Evolutionary conservation across 2,797 vertebrate genomes (phyloP).

Genomic region (Liasis olivaceus): DNA sequence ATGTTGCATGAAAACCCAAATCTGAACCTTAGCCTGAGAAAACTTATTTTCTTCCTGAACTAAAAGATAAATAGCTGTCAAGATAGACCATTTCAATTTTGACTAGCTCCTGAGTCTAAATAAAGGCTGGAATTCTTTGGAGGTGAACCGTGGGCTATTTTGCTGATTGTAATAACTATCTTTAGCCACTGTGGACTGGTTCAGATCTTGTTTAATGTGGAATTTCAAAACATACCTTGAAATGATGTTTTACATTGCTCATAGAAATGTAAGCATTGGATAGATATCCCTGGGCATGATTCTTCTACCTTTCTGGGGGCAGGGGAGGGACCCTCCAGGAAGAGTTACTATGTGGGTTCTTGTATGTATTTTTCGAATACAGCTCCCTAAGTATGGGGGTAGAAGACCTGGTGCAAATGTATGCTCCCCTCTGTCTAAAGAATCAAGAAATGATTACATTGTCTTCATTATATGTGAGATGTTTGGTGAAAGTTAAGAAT

Average conservation of each 20-base stretch:
- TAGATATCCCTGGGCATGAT: not conserved
- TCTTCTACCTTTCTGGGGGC: not conserved
- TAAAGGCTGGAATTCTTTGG: not conserved
- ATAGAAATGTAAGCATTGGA: not conserved
- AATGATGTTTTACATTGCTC: not conserved
- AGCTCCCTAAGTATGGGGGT: not conserved
- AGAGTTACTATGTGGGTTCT: not conserved
- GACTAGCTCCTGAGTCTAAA: not conserved
- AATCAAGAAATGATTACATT: not conserved
- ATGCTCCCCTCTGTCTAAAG: not conserved
- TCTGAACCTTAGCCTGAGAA: not conserved
- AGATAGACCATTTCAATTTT: not conserved
- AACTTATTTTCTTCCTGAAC: not conserved
- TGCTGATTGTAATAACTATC: no score
- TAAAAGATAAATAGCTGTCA: not conserved
- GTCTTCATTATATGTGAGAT: not conserved
- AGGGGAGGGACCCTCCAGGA: not conserved
- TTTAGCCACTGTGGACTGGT: no score
- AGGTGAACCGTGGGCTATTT: not conserved
- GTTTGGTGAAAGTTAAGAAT: not conserved
- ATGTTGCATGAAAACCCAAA: not conserved
- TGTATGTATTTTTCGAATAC: not conserved
- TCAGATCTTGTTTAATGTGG: not conserved
- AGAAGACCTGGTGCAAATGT: not conserved
- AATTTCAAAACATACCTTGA: not conserved